Conservation (phyloP, 2,888 invertebrate genomes). For the Mesopsocus fuscifrons region DNA sequence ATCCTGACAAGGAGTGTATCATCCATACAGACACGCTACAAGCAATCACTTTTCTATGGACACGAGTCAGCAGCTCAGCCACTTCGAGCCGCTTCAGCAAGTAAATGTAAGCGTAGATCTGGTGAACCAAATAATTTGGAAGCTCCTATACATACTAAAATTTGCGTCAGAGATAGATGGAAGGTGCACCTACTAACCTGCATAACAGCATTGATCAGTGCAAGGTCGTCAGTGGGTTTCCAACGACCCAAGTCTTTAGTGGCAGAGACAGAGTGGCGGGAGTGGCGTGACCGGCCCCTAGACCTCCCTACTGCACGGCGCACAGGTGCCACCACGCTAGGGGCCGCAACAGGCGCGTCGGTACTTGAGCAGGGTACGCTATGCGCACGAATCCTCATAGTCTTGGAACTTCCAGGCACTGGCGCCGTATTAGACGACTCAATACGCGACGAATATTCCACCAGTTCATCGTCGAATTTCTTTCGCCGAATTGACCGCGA, state of each 20-base stretch:
- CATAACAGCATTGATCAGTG: constrained; percentile 80
- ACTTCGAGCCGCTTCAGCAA: too few species aligned
- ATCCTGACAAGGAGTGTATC: too few species aligned
- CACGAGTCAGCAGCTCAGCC: too few species aligned
- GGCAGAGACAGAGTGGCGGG: constrained; percentile 46
- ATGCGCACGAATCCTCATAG: constrained; percentile 25
- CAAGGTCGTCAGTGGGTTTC: constrained; percentile 94
- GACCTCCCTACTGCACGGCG: constrained; percentile 25
- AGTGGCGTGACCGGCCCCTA: constrained; percentile 34
- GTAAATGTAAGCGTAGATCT: too few species aligned
- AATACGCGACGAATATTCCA: constrained; percentile 37
- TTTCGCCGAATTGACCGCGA: constrained; percentile 87
- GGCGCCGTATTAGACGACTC: constrained; percentile 5
- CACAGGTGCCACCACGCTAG: constrained; percentile 21
- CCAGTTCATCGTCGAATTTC: constrained; percentile 92
- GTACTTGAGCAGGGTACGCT: constrained; percentile 21
- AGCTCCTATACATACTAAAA: too few species aligned
- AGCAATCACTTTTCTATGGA: too few species aligned
- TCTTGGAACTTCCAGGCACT: constrained; percentile 14
- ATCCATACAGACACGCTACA: too few species aligned
- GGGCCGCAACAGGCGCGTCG: constrained; percentile 20
- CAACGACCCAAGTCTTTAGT: constrained; percentile 80
- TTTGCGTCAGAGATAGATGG: too few species aligned
- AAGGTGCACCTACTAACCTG: constrained; percentile 43
- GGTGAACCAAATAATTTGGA: too few species aligned